Evolutionary conservation across 2,113 vertebrate species (phyloP).

Genomic region (Patagioenas fasciata): DNA sequence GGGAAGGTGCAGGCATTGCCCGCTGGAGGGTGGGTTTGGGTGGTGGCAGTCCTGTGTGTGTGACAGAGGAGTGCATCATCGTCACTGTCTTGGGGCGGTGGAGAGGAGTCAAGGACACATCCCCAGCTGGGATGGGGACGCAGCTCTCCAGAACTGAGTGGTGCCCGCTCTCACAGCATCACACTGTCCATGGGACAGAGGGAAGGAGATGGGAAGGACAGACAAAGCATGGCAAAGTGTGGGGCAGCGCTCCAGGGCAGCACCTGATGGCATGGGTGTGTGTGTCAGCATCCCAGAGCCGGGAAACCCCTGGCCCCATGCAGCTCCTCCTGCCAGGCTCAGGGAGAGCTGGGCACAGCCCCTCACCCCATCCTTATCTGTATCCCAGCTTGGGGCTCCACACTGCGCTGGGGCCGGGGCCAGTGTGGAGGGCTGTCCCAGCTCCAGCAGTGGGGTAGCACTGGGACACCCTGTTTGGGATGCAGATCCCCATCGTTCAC

Average conservation of each 20-base stretch:
- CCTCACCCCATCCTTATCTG: neutral
- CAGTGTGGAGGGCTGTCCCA: neutral
- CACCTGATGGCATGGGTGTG: neutral
- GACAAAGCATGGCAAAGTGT: neutral
- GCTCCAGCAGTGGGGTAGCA: neutral
- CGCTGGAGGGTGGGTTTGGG: neutral
- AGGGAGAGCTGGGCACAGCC: neutral
- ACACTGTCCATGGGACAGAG: neutral
- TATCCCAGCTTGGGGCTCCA: rapidly evolving
- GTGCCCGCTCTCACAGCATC: neutral
- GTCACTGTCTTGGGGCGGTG: neutral
- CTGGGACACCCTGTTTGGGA: neutral
- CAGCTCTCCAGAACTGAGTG: neutral
- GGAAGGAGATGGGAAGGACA: neutral
- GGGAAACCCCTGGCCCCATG: neutral
- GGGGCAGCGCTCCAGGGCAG: neutral
- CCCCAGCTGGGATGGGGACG: neutral
- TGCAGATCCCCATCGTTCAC: rapidly evolving
- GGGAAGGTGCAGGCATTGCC: neutral
- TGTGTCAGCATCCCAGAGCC: neutral
- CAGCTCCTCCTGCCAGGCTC: neutral
- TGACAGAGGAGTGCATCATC: neutral
- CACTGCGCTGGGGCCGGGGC: rapidly evolving
- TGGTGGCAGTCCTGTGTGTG: rapidly evolving
- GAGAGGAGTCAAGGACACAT: neutral